These are phyloP conservation scores for Cepphus grylle DNA, from an alignment of 2,113 vertebrate species.

Conservation along the genomic window DNA sequence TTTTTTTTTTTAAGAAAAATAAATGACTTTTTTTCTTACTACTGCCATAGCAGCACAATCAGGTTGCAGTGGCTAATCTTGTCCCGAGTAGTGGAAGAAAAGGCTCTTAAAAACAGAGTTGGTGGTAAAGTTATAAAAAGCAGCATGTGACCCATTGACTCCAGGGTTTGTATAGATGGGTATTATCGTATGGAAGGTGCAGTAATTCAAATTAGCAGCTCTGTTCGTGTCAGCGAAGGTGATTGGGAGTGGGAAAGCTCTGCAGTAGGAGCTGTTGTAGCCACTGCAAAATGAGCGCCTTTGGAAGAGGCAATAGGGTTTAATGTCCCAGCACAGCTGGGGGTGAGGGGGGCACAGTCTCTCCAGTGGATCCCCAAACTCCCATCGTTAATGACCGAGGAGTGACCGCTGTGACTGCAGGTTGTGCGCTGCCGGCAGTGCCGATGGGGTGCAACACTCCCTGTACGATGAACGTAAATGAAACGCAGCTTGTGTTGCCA, in stretches of 20 bases:
- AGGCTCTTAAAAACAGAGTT: background rate
- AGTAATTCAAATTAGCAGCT: background rate
- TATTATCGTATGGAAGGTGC: background rate
- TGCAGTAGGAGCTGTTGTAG: background rate
- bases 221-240: background rate
- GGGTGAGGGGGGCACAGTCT: background rate
- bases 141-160: background rate
- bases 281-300: background rate
- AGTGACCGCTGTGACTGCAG: background rate
- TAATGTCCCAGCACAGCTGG: background rate
- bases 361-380: background rate
- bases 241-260: background rate
- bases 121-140: background rate
- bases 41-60: background rate
- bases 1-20: background rate
- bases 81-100: background rate
- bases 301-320: background rate
- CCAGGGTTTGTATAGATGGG: background rate
- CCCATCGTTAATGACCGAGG: fast-evolving
- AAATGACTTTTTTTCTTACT: background rate
- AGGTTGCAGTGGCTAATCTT: background rate
- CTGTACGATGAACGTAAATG: fast-evolving
- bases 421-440: background rate
- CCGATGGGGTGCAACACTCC: fast-evolving
- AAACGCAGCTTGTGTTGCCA: background rate